Evolutionary conservation across 2,888 invertebrate species (phyloP).

Genomic region (Oligia latruncula): DNA sequence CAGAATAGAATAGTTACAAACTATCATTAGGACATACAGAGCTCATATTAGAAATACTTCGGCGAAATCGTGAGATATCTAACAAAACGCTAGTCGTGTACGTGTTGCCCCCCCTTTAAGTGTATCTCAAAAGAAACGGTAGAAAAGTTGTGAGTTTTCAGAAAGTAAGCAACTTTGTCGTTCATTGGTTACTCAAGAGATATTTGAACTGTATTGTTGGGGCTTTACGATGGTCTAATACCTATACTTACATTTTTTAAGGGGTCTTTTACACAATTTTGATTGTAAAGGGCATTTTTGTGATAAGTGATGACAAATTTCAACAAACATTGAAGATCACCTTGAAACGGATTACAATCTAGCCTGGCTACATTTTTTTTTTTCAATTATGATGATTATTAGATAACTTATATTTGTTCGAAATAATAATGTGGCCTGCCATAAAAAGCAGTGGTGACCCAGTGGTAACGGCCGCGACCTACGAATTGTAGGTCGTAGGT

Average conservation of each 20-base stretch:
- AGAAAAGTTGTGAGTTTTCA: constrained; percentile 33
- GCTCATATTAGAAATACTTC: constrained; percentile 47
- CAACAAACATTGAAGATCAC: not conserved
- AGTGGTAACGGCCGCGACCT: not conserved
- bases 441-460: not conserved
- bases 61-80: constrained; percentile 19
- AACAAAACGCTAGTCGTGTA: constrained; percentile 29
- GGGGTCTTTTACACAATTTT: not conserved
- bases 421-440: not conserved
- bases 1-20: constrained; percentile 26
- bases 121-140: constrained; percentile 39
- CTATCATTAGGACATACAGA: constrained; percentile 37
- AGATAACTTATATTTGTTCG: not conserved
- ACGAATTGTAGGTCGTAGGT: no score
- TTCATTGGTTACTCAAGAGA: constrained; percentile 18
- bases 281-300: not conserved
- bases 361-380: not conserved
- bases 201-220: constrained; percentile 22
- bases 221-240: not conserved
- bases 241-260: not conserved
- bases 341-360: not conserved
- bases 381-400: not conserved
- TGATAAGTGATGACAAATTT: not conserved
- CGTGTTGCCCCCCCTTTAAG: constrained; percentile 36
- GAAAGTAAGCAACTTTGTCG: constrained; percentile 21